These are phyloP conservation scores for Platycheirus rosarum DNA, from an alignment of 2,888 invertebrate species.

Conservation along the genomic window DNA sequence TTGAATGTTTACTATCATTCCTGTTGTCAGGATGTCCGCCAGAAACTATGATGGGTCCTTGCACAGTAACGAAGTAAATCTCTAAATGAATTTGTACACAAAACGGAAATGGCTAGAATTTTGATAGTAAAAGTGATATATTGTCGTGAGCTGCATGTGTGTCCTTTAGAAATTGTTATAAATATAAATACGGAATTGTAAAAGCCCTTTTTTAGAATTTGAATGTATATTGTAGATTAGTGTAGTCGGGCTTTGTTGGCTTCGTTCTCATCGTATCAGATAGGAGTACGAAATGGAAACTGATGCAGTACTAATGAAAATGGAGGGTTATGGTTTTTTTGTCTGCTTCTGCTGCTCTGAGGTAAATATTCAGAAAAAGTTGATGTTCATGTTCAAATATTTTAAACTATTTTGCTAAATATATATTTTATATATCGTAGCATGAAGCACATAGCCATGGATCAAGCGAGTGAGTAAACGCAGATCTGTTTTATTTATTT, in stretches of 20 bases:
- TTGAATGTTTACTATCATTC: conserved; percentile 56
- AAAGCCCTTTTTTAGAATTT: conserved; percentile 6
- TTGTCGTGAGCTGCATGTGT: neutral
- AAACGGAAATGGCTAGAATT: neutral
- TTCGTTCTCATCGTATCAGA: neutral
- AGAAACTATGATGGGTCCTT: neutral
- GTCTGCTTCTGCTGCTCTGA: too few species aligned
- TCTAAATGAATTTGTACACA: too few species aligned
- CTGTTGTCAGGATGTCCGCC: conserved; percentile 37
- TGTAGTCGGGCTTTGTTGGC: neutral
- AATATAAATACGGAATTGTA: conserved; percentile 12
- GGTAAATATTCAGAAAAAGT: neutral
- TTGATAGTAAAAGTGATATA: conserved; percentile 24
- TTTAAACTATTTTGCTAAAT: too few species aligned
- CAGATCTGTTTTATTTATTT: too few species aligned
- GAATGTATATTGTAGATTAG: neutral
- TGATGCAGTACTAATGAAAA: too few species aligned
- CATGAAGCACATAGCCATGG: too few species aligned
- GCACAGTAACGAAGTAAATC: neutral
- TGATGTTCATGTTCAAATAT: neutral
- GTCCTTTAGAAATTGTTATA: conserved; percentile 16
- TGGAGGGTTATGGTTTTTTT: too few species aligned
- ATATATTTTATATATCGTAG: too few species aligned
- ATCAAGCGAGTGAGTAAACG: too few species aligned
- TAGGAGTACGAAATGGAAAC: neutral